Evolutionary conservation across 2,797 vertebrate genomes (phyloP).

Genomic region (Chelon labrosus): DNA sequence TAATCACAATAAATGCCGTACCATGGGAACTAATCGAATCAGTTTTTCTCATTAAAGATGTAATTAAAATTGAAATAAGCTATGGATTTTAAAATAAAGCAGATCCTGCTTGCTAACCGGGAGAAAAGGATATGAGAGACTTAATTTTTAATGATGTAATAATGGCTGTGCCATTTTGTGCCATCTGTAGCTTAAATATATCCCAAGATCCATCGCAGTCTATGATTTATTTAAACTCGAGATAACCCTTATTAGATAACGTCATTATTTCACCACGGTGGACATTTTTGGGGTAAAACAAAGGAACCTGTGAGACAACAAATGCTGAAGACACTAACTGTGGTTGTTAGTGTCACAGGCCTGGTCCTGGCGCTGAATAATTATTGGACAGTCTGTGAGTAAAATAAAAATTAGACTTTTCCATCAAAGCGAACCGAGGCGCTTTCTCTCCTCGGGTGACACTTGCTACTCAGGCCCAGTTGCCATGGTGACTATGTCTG

Average conservation of each 20-base stretch:
- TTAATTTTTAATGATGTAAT: slow-evolving; percentile 62
- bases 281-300: slow-evolving; percentile 26
- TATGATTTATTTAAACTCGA: slow-evolving; percentile 41
- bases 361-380: slow-evolving; percentile 29
- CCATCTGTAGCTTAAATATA: slow-evolving; percentile 35
- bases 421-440: slow-evolving; percentile 49
- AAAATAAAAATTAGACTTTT: slow-evolving; percentile 31
- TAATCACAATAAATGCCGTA: neutral
- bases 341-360: slow-evolving; percentile 22
- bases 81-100: slow-evolving; percentile 18
- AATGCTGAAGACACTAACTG: slow-evolving; percentile 1
- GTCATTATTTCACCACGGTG: slow-evolving; percentile 16
- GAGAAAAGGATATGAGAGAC: slow-evolving; percentile 18
- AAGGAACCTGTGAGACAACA: slow-evolving; percentile 14
- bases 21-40: neutral
- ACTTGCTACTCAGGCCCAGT: slow-evolving; percentile 62
- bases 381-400: slow-evolving; percentile 17
- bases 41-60: neutral
- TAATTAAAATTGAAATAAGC: slow-evolving; percentile 23
- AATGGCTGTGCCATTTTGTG: slow-evolving; percentile 44
- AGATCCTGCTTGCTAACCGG: slow-evolving; percentile 18
- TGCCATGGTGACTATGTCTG: slow-evolving; percentile 73
- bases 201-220: slow-evolving; percentile 23
- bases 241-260: neutral
- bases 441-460: slow-evolving; percentile 60